phyloP scores from a whole-genome alignment of 2,888 invertebrate genomes.

The Teleiodes luculella region DNA sequence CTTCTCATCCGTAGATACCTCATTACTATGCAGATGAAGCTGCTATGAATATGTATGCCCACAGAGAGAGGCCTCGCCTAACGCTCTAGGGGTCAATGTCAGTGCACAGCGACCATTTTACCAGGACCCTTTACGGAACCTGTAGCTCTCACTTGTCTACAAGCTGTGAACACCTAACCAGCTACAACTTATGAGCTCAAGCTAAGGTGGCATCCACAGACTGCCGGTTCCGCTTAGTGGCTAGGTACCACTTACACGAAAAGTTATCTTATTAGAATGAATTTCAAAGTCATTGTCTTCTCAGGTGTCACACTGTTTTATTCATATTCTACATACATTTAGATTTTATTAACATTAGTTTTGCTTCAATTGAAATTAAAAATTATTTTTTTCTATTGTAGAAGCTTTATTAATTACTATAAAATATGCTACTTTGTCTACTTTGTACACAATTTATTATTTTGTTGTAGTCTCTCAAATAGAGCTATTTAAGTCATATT shows the following conservation, averaged over 20 bases:
- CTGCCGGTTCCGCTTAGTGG: constrained; percentile 50
- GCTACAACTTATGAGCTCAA: constrained; percentile 35
- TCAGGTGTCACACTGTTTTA: background rate
- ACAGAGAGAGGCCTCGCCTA: constrained; percentile 56
- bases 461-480: too few relatives aligned
- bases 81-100: constrained; percentile 69
- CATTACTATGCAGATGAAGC: constrained; percentile 61
- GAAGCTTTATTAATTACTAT: too few relatives aligned
- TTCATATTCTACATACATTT: background rate
- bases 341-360: too few relatives aligned
- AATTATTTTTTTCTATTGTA: too few relatives aligned
- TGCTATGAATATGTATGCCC: constrained; percentile 60
- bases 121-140: constrained; percentile 37
- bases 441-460: too few relatives aligned
- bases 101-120: constrained; percentile 46
- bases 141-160: constrained; percentile 37
- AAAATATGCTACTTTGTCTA: too few relatives aligned
- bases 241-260: constrained; percentile 29
- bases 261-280: constrained; percentile 33
- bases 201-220: constrained; percentile 33
- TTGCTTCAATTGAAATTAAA: too few relatives aligned
- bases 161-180: constrained; percentile 30
- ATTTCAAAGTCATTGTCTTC: constrained; percentile 32
- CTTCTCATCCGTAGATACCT: constrained; percentile 38
- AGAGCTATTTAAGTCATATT: too few relatives aligned